Conservation (phyloP, 2,113 vertebrate species). For the Datnioides undecimradiatus region DNA sequence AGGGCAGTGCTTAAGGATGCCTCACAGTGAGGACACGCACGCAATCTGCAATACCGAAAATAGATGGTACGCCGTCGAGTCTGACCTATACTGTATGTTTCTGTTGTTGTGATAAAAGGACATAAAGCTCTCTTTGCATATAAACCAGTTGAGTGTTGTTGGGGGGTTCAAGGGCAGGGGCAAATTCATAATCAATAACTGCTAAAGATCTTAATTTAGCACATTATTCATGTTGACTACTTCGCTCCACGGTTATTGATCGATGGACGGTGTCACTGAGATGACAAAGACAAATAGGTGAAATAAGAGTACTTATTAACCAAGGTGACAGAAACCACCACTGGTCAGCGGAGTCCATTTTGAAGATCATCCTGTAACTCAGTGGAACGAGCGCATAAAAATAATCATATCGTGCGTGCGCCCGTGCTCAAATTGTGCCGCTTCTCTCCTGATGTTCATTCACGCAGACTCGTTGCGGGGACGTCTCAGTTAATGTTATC, state of each 20-base stretch:
- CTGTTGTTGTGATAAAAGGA: constrained; percentile 45
- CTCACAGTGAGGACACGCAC: constrained; percentile 42
- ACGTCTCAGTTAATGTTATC: constrained; percentile 66
- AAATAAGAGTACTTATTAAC: constrained; percentile 45
- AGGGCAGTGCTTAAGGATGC: constrained; percentile 53
- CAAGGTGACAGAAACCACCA: constrained; percentile 20
- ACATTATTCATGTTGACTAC: constrained; percentile 80
- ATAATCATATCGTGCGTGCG: not conserved
- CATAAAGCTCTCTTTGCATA: constrained; percentile 45
- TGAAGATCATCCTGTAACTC: not conserved
- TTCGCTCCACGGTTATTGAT: constrained; percentile 75
- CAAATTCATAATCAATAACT: constrained; percentile 79
- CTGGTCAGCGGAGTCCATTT: not conserved
- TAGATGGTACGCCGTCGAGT: constrained; percentile 14
- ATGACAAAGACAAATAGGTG: constrained; percentile 72
- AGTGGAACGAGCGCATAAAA: not conserved
- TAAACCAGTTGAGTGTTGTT: constrained; percentile 60
- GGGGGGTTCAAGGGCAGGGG: constrained; percentile 73
- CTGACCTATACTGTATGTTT: constrained; percentile 47
- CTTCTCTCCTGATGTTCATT: constrained; percentile 31
- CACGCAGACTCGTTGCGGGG: constrained; percentile 14
- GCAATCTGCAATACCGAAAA: constrained; percentile 39
- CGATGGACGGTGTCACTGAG: constrained; percentile 60
- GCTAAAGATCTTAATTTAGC: constrained; percentile 77
- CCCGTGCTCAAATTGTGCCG: not conserved